phyloP scores from a whole-genome alignment of 2,888 invertebrate genomes.

The Troides aeacus region DNA sequence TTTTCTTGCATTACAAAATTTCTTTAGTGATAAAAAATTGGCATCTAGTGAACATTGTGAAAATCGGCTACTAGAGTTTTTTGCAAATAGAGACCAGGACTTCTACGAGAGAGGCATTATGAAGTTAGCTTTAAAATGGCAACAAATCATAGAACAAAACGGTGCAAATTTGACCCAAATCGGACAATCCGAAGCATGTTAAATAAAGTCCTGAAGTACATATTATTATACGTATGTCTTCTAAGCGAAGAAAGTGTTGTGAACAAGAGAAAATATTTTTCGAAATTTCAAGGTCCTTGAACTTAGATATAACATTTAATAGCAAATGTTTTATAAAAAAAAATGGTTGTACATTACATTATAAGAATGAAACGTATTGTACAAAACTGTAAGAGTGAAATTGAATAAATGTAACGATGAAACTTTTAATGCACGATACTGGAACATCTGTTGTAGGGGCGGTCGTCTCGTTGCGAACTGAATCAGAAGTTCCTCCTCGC shows the following conservation, averaged over 20 bases:
- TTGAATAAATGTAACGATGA: slow-evolving; percentile 11
- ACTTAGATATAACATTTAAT: slow-evolving; percentile 51
- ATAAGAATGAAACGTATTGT: neutral
- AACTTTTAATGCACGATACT: slow-evolving; percentile 17
- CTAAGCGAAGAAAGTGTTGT: neutral
- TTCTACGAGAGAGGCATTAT: too few species aligned
- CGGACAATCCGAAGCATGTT: too few species aligned
- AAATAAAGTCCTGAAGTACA: too few species aligned
- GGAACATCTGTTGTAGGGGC: slow-evolving; percentile 16
- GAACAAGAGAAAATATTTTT: slow-evolving; percentile 43
- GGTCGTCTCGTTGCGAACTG: slow-evolving; percentile 4
- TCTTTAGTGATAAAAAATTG: too few species aligned
- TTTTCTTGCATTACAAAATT: too few species aligned
- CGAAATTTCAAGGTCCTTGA: slow-evolving; percentile 47
- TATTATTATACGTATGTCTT: too few species aligned
- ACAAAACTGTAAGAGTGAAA: neutral
- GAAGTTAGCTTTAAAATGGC: too few species aligned
- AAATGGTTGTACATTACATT: neutral
- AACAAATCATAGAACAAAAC: too few species aligned
- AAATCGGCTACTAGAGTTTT: too few species aligned
- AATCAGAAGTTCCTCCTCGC: slow-evolving; percentile 21
- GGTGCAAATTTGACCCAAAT: too few species aligned
- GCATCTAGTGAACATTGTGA: too few species aligned
- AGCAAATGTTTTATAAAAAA: slow-evolving; percentile 5
- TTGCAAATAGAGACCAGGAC: too few species aligned